Percentiles rank a stretch among this genome's conserved stretches.
Evolutionary conservation across 2,113 vertebrate species (phyloP).

Genomic region (Scortum barcoo): DNA sequence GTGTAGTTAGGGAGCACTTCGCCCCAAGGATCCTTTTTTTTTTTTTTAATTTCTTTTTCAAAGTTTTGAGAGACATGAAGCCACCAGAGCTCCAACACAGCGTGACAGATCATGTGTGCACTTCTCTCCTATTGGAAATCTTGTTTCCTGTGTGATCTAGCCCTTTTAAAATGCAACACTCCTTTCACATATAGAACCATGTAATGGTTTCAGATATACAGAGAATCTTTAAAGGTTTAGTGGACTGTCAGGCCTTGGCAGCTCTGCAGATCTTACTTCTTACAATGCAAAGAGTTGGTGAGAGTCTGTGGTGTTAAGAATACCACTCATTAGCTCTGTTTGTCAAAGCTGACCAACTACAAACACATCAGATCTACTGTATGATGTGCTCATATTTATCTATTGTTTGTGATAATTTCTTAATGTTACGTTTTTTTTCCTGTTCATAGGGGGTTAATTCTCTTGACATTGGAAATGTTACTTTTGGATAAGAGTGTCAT

Average conservation of each 20-base stretch:
- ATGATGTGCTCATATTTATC: conserved; percentile 55
- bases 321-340: not conserved
- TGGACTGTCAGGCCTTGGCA: not conserved
- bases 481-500: conserved; percentile 47
- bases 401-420: conserved; percentile 55
- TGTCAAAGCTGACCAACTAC: not conserved
- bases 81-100: conserved; percentile 21
- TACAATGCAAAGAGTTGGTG: not conserved
- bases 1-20: conserved; percentile 51
- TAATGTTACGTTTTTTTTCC: conserved; percentile 38
- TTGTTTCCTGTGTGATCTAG: conserved; percentile 66
- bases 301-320: conserved; percentile 16
- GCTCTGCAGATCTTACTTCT: conserved; percentile 5
- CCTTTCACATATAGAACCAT: conserved; percentile 47
- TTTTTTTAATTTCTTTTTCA: not conserved
- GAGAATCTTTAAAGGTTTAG: not conserved
- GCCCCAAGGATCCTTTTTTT: conserved; percentile 50
- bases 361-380: no score
- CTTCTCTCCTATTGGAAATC: conserved; percentile 57
- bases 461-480: conserved; percentile 65
- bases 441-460: conserved; percentile 39
- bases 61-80: conserved; percentile 45
- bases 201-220: conserved; percentile 34
- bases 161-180: conserved; percentile 65
- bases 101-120: conserved; percentile 47